Evolutionary conservation across 2,888 invertebrate genomes (phyloP).

Genomic region (Notodonta ziczac): DNA sequence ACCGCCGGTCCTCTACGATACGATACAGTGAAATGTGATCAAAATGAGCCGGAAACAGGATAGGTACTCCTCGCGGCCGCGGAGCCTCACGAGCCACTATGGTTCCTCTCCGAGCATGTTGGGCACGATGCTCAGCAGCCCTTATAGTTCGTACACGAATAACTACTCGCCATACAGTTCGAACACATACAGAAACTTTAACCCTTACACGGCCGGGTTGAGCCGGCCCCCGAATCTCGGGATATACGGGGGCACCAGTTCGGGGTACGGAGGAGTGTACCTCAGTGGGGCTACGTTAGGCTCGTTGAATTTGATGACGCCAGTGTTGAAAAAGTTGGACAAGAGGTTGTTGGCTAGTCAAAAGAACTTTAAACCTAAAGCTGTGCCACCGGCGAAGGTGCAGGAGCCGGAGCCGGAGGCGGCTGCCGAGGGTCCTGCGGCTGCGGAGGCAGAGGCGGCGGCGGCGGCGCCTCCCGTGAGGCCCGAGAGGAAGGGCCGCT

Average conservation of each 20-base stretch:
- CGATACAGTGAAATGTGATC: constrained; percentile 59
- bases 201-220: constrained; percentile 74
- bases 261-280: constrained; percentile 88
- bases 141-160: constrained; percentile 69
- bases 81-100: constrained; percentile 72
- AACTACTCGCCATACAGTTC: constrained; percentile 71
- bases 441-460: constrained; percentile 28
- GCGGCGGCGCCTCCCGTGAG: constrained; percentile 57
- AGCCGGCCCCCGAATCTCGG: constrained; percentile 69
- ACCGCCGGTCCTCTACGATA: constrained; percentile 48
- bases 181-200: constrained; percentile 73
- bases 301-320: constrained; percentile 84
- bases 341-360: constrained; percentile 77
- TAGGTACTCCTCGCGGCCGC: constrained; percentile 70
- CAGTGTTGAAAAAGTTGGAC: constrained; percentile 80
- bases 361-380: constrained; percentile 78
- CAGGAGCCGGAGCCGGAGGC: constrained; percentile 50
- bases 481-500: constrained; percentile 68
- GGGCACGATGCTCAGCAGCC: constrained; percentile 69
- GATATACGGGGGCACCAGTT: constrained; percentile 86
- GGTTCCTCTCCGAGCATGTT: constrained; percentile 77
- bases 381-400: constrained; percentile 67
- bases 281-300: constrained; percentile 85
- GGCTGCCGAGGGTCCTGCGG: constrained; percentile 24
- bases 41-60: constrained; percentile 80